These are phyloP conservation scores for Cryptosula pallasiana DNA, from an alignment of 2,888 invertebrate genomes.

Conservation along the genomic window DNA sequence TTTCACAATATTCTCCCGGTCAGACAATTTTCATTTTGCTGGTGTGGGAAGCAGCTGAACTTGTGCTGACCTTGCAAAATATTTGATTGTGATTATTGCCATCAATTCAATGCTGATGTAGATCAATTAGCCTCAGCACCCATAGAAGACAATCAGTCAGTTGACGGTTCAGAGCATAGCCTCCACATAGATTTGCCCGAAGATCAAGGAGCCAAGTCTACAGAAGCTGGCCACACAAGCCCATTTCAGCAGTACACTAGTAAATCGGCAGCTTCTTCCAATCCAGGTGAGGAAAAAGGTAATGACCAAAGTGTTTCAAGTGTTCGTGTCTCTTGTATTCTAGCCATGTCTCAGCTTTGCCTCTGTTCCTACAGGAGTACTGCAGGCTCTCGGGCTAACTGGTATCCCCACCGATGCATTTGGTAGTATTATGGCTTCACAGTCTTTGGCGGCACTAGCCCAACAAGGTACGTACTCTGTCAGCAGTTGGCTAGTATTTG, in stretches of 20 bases:
- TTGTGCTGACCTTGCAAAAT: no score
- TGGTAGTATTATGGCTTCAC: background rate
- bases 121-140: background rate
- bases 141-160: background rate
- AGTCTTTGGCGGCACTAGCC: conserved; percentile 17
- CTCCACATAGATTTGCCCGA: conserved; percentile 18
- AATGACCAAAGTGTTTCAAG: no score
- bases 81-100: no score
- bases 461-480: conserved; percentile 20
- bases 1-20: no score
- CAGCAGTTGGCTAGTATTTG: no score
- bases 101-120: no score
- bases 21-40: no score
- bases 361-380: background rate
- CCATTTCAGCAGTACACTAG: conserved; percentile 1
- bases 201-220: background rate
- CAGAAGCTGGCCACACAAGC: background rate
- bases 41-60: no score
- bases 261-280: background rate
- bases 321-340: no score
- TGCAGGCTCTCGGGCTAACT: conserved; percentile 12
- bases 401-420: background rate
- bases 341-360: no score
- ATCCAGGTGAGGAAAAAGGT: background rate
- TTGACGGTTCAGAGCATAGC: conserved; percentile 11